A percentile compares a stretch with the other conserved stretches of the same genome.
Conservation (phyloP, 2,113 vertebrate species). For the Limnothrissa miodon region DNA sequence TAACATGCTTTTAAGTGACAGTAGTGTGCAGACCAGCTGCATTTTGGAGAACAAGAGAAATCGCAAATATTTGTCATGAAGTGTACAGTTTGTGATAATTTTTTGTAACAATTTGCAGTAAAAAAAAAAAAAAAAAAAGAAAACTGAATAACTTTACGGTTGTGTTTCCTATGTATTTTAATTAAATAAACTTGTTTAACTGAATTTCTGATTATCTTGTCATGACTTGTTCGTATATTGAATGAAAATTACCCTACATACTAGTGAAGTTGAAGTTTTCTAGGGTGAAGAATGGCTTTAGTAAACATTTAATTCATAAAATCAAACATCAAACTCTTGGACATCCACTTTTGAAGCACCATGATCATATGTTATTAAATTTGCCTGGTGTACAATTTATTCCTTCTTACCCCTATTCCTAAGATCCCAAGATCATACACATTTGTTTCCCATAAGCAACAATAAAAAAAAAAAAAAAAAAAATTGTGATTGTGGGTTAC, state of each 20-base stretch:
- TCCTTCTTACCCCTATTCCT: background rate
- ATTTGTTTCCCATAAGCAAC: background rate
- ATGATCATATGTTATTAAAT: background rate
- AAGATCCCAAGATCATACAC: background rate
- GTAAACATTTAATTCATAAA: no score
- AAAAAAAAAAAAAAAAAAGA: constrained; percentile 69
- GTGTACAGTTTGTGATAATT: constrained; percentile 98
- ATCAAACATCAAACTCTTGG: background rate
- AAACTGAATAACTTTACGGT: constrained; percentile 83
- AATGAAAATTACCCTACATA: no score
- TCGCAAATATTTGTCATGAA: constrained; percentile 77
- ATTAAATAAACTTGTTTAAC: constrained; percentile 68
- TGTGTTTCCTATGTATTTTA: constrained; percentile 97
- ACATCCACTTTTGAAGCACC: background rate
- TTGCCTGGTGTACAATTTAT: background rate
- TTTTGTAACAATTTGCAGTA: constrained; percentile 88
- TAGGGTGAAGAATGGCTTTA: no score
- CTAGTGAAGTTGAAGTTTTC: no score
- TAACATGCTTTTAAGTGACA: constrained; percentile 18
- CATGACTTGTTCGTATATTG: background rate
- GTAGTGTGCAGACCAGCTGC: constrained; percentile 48
- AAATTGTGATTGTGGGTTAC: background rate
- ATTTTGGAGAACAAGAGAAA: constrained; percentile 76
- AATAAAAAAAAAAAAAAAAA: no score
- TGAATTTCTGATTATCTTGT: constrained; percentile 20